phyloP scores from a whole-genome alignment of 2,113 vertebrate genomes.

The Poeciliopsis turrubarensis region DNA sequence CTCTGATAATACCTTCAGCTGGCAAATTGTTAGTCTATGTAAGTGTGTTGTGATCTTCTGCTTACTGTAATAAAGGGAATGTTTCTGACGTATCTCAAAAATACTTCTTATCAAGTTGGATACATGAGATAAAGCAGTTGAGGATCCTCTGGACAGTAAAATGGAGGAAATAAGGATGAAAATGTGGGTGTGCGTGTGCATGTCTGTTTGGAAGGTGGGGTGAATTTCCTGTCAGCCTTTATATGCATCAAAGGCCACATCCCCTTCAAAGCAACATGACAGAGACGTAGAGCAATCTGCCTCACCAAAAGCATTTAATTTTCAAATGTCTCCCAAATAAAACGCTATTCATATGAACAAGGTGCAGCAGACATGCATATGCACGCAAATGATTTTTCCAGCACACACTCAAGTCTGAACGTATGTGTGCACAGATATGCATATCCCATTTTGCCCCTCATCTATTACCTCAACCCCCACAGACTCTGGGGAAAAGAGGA shows the following conservation, averaged over 20 bases:
- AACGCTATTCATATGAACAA: constrained; percentile 92
- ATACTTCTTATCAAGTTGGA: not conserved
- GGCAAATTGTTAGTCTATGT: not conserved
- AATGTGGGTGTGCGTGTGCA: constrained; percentile 34
- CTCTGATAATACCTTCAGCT: not conserved
- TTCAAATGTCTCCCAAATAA: constrained; percentile 92
- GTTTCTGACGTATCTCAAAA: constrained; percentile 6
- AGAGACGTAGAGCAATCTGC: constrained; percentile 93
- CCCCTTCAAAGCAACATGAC: constrained; percentile 94
- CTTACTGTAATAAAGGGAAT: not conserved
- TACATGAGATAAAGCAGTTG: constrained; percentile 15
- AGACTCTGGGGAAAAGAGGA: constrained; percentile 57
- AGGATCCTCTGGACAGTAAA: constrained; percentile 7
- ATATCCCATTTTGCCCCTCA: constrained; percentile 35
- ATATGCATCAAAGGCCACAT: constrained; percentile 91
- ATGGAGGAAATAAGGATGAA: constrained; percentile 28
- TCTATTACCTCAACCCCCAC: constrained; percentile 59
- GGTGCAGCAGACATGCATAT: constrained; percentile 54
- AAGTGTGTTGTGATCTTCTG: not conserved
- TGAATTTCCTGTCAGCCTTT: constrained; percentile 86
- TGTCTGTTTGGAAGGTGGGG: constrained; percentile 77
- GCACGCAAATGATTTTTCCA: constrained; percentile 47
- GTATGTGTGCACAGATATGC: constrained; percentile 43
- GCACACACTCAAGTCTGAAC: constrained; percentile 36
- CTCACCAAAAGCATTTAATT: constrained; percentile 97